A percentile compares a stretch with the other conserved stretches of the same genome.
phyloP scores from a whole-genome alignment of 2,797 vertebrate species.

The Epinephelus coioides region DNA sequence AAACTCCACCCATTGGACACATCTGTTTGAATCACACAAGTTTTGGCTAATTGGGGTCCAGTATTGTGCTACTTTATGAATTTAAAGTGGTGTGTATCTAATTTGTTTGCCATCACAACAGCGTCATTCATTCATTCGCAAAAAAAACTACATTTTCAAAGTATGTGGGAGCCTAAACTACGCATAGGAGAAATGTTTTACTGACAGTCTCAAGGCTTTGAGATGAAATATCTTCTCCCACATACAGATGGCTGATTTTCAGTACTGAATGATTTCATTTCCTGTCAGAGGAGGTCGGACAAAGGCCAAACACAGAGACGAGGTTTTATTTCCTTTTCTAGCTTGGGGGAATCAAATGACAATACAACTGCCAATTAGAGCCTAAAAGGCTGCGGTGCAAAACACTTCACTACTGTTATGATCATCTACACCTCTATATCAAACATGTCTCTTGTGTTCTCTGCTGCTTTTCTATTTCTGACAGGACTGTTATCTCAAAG shows the following conservation, averaged over 20 bases:
- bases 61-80: too few species aligned
- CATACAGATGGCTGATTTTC: background rate
- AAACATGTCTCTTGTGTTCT: background rate
- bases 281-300: background rate
- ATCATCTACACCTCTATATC: too few species aligned
- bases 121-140: too few species aligned
- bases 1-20: too few species aligned
- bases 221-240: background rate
- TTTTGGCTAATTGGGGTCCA: too few species aligned
- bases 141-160: too few species aligned
- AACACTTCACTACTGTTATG: too few species aligned
- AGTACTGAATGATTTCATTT: background rate
- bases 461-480: background rate
- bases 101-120: too few species aligned
- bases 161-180: background rate
- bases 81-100: too few species aligned
- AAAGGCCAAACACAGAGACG: background rate
- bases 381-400: too few species aligned
- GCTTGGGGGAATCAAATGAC: background rate
- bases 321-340: background rate
- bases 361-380: background rate
- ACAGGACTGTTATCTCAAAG: background rate
- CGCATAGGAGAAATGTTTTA: background rate
- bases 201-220: background rate
- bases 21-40: too few species aligned